phyloP scores from a whole-genome alignment of 2,113 vertebrate species.

The Zosterops borbonicus region DNA sequence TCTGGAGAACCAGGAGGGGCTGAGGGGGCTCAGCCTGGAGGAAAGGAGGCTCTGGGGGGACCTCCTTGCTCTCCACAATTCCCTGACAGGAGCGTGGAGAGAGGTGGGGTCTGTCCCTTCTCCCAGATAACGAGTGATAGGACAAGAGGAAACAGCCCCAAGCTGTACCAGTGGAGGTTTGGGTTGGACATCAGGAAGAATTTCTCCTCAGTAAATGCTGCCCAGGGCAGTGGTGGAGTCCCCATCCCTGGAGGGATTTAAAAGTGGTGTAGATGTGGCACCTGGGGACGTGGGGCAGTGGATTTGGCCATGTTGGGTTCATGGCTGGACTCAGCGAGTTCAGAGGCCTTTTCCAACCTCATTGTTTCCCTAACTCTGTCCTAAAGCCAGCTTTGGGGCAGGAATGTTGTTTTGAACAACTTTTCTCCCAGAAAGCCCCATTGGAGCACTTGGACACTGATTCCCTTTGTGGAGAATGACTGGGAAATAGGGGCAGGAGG shows the following conservation, averaged over 20 bases:
- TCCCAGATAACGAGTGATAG: rapidly evolving
- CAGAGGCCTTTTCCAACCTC: not conserved
- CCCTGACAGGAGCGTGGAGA: rapidly evolving
- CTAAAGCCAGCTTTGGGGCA: not conserved
- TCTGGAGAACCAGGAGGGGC: not conserved
- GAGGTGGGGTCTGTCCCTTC: rapidly evolving
- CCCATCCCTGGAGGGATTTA: not conserved
- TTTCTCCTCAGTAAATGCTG: not conserved
- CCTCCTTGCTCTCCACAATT: rapidly evolving
- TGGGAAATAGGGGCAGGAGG: rapidly evolving
- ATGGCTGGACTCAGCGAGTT: rapidly evolving
- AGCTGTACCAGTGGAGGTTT: not conserved
- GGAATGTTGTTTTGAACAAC: rapidly evolving
- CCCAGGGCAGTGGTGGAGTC: not conserved
- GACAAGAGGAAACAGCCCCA: not conserved
- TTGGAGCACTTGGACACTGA: rapidly evolving
- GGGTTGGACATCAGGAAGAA: too few species aligned
- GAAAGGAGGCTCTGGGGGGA: not conserved
- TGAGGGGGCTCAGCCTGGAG: not conserved
- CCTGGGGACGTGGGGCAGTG: rapidly evolving
- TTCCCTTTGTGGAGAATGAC: rapidly evolving
- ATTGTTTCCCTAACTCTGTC: rapidly evolving
- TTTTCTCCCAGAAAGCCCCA: rapidly evolving
- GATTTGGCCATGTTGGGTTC: not conserved
- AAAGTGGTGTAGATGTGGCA: rapidly evolving